Percentiles rank a stretch among this genome's conserved stretches.
These are phyloP conservation scores for Gerris lacustris DNA, from an alignment of 2,888 invertebrate genomes.

Conservation along the genomic window DNA sequence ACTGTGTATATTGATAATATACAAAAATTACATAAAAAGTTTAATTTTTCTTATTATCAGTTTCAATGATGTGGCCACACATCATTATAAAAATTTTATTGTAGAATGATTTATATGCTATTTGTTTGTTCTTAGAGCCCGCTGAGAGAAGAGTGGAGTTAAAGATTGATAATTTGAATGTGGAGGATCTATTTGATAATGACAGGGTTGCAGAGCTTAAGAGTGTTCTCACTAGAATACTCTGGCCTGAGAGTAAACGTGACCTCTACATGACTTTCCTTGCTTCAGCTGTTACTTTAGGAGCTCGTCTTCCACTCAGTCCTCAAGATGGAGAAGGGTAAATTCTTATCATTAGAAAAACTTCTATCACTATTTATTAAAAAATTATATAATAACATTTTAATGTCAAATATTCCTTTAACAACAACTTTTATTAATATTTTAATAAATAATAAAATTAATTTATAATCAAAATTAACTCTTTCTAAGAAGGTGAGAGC, in stretches of 20 bases:
- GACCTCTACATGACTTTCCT: constrained; percentile 72
- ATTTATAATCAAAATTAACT: no score
- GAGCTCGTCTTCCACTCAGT: constrained; percentile 66
- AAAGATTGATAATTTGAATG: constrained; percentile 80
- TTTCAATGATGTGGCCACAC: no score
- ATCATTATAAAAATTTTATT: no score
- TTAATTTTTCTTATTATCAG: no score
- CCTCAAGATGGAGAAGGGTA: constrained; percentile 81
- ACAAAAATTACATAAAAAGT: no score
- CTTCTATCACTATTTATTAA: not conserved
- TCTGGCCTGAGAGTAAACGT: constrained; percentile 64
- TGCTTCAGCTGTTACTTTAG: constrained; percentile 71
- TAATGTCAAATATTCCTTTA: not conserved
- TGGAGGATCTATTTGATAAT: constrained; percentile 70
- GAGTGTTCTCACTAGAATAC: constrained; percentile 57
- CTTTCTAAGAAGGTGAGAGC: no score
- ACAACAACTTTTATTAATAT: not conserved
- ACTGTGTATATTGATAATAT: no score
- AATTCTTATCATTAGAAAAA: constrained; percentile 25
- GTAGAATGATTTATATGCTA: no score
- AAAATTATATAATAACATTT: no score
- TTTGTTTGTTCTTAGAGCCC: not conserved
- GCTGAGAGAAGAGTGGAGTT: constrained; percentile 42
- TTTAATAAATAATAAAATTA: no score
- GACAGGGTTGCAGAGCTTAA: constrained; percentile 59